Conservation (phyloP, 2,888 invertebrate genomes). For the Candidula unifasciata region DNA sequence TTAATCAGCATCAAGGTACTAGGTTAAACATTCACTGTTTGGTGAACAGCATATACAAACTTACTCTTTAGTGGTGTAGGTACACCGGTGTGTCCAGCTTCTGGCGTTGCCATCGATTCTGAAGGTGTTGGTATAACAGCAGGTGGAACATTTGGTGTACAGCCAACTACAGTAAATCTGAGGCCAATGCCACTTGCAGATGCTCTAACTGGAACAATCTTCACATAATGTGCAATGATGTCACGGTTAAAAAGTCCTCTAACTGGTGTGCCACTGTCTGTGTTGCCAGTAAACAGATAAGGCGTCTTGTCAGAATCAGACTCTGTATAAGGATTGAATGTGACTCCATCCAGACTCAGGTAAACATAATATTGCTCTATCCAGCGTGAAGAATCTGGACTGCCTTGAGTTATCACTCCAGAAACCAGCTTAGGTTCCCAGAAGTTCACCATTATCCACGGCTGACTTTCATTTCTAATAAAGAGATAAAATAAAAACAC, state of each 20-base stretch:
- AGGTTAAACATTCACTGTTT: background rate
- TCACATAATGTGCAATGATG: conserved; percentile 64
- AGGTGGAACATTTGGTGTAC: conserved; percentile 60
- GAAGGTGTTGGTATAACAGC: conserved; percentile 6
- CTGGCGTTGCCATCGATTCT: conserved; percentile 15
- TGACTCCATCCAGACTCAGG: conserved; percentile 65
- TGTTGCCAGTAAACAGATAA: conserved; percentile 60
- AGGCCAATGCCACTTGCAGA: conserved; percentile 59
- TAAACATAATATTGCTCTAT: conserved; percentile 62
- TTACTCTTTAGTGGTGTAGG: conserved; percentile 32
- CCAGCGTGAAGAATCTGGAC: conserved; percentile 60
- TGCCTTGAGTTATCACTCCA: conserved; percentile 68
- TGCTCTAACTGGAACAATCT: conserved; percentile 61
- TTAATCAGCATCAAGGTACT: background rate
- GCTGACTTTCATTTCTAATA: conserved; percentile 5
- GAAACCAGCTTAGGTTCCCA: conserved; percentile 62
- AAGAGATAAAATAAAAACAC: background rate
- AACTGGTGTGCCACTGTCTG: conserved; percentile 58
- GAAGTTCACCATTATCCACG: conserved; percentile 68
- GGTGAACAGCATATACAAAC: background rate
- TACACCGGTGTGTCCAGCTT: conserved; percentile 29
- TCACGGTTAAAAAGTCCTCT: conserved; percentile 67
- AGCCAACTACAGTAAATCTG: conserved; percentile 67
- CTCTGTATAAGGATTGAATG: conserved; percentile 63
- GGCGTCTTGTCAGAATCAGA: conserved; percentile 58